These are phyloP conservation scores for Stenurella melanura DNA, from an alignment of 2,888 invertebrate genomes.

Conservation along the genomic window DNA sequence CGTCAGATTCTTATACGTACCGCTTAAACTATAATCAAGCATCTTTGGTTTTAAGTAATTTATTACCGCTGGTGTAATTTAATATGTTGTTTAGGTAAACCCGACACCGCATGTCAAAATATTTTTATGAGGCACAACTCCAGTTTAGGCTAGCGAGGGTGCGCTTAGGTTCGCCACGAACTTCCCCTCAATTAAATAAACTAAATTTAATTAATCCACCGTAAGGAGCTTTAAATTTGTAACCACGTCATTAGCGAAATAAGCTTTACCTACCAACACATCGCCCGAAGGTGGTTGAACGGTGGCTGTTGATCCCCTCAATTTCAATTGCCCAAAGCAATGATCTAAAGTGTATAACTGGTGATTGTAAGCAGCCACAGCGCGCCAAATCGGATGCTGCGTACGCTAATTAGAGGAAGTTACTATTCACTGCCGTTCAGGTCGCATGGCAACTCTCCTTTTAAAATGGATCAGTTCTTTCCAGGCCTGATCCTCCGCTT, in stretches of 20 bases:
- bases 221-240: constrained; percentile 54
- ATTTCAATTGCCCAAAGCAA: constrained; percentile 61
- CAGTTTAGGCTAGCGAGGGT: constrained; percentile 11
- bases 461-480: constrained; percentile 41
- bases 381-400: constrained; percentile 68
- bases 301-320: constrained; percentile 48
- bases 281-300: constrained; percentile 43
- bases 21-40: no score
- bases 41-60: neutral
- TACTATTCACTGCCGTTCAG: constrained; percentile 63
- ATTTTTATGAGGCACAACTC: constrained; percentile 7
- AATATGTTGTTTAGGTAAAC: neutral
- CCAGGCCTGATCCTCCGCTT: constrained; percentile 35
- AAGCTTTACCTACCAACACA: constrained; percentile 44
- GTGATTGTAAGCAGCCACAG: constrained; percentile 65
- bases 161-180: constrained; percentile 24
- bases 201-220: constrained; percentile 47
- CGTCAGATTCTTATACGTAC: no score
- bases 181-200: constrained; percentile 47
- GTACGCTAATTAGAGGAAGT: constrained; percentile 69
- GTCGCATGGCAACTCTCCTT: constrained; percentile 65
- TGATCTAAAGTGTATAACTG: constrained; percentile 66
- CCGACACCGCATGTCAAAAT: neutral
- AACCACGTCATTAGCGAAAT: constrained; percentile 61
- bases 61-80: neutral